Conservation (phyloP, 2,797 vertebrate species). For the Argya squamiceps region DNA sequence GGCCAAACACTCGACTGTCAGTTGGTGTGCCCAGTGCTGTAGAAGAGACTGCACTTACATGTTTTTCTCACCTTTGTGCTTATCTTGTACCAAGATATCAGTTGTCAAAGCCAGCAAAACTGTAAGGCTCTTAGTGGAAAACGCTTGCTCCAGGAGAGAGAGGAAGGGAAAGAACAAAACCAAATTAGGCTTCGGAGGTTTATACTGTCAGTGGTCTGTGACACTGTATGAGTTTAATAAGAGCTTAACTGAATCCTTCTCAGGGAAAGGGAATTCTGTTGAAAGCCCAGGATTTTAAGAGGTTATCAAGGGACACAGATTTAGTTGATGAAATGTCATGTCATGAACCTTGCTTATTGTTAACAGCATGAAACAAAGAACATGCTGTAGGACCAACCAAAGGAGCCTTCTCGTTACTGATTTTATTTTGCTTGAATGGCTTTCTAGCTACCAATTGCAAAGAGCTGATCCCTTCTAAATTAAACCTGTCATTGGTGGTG, state of each 20-base stretch:
- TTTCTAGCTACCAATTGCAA: background rate
- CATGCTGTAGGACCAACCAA: background rate
- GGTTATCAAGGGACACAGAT: background rate
- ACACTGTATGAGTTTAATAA: background rate
- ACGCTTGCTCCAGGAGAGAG: background rate
- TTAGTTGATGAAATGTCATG: slow-evolving; percentile 3
- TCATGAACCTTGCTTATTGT: background rate
- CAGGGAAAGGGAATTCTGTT: background rate
- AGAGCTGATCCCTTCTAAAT: background rate
- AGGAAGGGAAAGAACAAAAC: background rate
- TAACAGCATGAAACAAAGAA: background rate
- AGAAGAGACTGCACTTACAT: background rate
- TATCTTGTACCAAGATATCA: background rate
- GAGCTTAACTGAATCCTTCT: slow-evolving; percentile 1
- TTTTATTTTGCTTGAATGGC: background rate
- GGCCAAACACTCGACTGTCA: background rate
- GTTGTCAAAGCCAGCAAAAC: background rate
- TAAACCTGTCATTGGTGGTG: background rate
- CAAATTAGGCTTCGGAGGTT: background rate
- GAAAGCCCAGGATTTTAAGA: background rate
- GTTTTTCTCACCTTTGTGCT: background rate
- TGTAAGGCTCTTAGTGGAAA: background rate
- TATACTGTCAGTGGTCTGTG: slow-evolving; percentile 8
- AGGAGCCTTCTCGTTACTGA: background rate
- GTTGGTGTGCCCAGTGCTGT: background rate